phyloP scores from a whole-genome alignment of 1,140 invertebrate genomes.

The Lepeophtheirus salmonis region DNA sequence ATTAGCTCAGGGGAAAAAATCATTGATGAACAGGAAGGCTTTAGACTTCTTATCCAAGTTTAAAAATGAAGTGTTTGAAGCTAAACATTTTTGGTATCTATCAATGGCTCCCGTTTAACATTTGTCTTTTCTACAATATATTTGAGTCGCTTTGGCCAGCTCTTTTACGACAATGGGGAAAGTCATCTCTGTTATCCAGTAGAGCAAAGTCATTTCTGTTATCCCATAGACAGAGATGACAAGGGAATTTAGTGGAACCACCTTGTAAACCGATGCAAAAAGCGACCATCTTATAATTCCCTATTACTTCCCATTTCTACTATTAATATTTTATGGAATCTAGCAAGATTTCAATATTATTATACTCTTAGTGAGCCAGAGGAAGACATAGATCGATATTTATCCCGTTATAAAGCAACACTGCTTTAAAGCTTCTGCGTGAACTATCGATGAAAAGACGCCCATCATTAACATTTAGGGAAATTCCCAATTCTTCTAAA shows the following conservation, averaged over 20 bases:
- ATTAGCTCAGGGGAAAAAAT: constrained; percentile 20
- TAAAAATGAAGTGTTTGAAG: constrained; percentile 26
- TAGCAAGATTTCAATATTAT: neutral
- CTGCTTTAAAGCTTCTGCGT: constrained; percentile 14
- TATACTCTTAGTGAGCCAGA: constrained; percentile 10
- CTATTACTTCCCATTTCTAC: constrained; percentile 18
- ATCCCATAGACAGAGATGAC: constrained; percentile 21
- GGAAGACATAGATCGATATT: constrained; percentile 16
- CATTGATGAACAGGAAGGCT: constrained; percentile 25
- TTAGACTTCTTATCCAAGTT: constrained; percentile 24
- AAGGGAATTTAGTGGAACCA: constrained; percentile 28
- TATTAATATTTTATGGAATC: constrained; percentile 19
- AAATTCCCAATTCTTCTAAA: neutral
- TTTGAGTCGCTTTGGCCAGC: constrained; percentile 17
- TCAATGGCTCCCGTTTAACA: constrained; percentile 22
- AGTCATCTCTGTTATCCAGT: too few relatives aligned
- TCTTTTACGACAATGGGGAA: constrained; percentile 18
- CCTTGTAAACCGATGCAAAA: constrained; percentile 27
- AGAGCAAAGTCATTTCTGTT: too few relatives aligned
- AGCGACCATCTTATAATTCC: constrained; percentile 18
- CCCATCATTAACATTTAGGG: neutral
- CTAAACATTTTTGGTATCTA: constrained; percentile 6
- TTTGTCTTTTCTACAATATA: constrained; percentile 22
- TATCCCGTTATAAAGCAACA: constrained; percentile 16
- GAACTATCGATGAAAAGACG: constrained; percentile 16